Percentiles rank a stretch among this genome's conserved stretches.
Conservation (phyloP, 1,140 invertebrate species). For the Cydia fagiglandana region DNA sequence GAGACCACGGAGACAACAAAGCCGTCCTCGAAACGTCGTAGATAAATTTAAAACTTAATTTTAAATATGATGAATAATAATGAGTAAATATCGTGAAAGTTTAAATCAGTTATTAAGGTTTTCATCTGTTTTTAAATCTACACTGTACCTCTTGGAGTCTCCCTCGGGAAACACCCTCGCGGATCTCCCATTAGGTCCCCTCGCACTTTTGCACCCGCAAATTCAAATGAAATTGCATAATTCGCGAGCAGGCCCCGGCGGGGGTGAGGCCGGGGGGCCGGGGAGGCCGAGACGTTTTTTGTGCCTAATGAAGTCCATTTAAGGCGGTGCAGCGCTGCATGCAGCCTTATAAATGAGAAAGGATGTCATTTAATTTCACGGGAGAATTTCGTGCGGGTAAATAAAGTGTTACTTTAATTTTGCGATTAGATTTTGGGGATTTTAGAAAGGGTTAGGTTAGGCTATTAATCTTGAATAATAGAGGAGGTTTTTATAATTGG, state of each 20-base stretch:
- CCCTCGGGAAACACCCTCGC: slow-evolving; percentile 1
- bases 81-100: too few relatives aligned
- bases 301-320: slow-evolving; percentile 66
- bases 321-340: slow-evolving; percentile 34
- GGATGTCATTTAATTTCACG: slow-evolving; percentile 10
- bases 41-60: too few relatives aligned
- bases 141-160: background rate
- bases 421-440: background rate
- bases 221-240: slow-evolving; percentile 75
- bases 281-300: slow-evolving; percentile 48
- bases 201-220: slow-evolving; percentile 49
- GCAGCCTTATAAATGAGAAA: slow-evolving; percentile 19
- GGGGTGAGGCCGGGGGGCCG: background rate
- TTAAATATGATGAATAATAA: too few relatives aligned
- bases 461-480: too few relatives aligned
- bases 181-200: slow-evolving; percentile 26
- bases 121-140: background rate
- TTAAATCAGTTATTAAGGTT: too few relatives aligned
- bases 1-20: too few relatives aligned
- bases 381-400: background rate
- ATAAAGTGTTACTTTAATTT: slow-evolving; percentile 1
- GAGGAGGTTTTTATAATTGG: too few relatives aligned
- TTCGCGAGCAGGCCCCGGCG: slow-evolving; percentile 44
- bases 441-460: background rate
- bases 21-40: too few relatives aligned